phyloP scores from a whole-genome alignment of 2,888 invertebrate species.

The Ypsolopha scabrella region DNA sequence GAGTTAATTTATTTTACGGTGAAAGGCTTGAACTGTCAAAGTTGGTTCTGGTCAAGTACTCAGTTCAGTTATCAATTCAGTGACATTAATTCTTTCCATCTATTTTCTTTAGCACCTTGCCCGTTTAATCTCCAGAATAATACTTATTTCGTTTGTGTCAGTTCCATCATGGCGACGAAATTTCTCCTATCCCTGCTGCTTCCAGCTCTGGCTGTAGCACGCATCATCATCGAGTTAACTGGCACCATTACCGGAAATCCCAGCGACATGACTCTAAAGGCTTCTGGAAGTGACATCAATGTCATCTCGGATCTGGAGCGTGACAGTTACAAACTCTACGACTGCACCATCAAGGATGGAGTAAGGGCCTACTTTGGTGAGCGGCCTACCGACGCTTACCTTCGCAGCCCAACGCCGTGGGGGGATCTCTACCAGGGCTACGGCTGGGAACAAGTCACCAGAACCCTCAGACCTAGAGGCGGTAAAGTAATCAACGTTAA shows the following conservation, averaged over 20 bases:
- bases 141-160: too few species aligned
- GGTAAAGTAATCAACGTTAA: neutral
- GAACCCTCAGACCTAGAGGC: neutral
- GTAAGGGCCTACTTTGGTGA: neutral
- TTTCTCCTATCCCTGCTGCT: constrained; percentile 1
- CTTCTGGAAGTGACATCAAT: constrained; percentile 3
- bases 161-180: too few species aligned
- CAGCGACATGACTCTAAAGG: neutral
- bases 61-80: too few species aligned
- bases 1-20: too few species aligned
- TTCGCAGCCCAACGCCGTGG: neutral
- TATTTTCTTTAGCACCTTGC: too few species aligned
- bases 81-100: too few species aligned
- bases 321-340: constrained; percentile 3
- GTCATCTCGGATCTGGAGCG: constrained; percentile 7
- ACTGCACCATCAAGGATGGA: constrained; percentile 6
- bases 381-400: neutral
- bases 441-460: neutral
- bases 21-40: too few species aligned
- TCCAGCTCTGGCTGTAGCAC: constrained; percentile 2
- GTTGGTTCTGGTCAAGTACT: too few species aligned
- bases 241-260: constrained; percentile 5
- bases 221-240: constrained; percentile 4
- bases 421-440: neutral
- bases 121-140: too few species aligned